Conservation (phyloP, 1,140 invertebrate genomes). For the Drosophila pruinosa region DNA sequence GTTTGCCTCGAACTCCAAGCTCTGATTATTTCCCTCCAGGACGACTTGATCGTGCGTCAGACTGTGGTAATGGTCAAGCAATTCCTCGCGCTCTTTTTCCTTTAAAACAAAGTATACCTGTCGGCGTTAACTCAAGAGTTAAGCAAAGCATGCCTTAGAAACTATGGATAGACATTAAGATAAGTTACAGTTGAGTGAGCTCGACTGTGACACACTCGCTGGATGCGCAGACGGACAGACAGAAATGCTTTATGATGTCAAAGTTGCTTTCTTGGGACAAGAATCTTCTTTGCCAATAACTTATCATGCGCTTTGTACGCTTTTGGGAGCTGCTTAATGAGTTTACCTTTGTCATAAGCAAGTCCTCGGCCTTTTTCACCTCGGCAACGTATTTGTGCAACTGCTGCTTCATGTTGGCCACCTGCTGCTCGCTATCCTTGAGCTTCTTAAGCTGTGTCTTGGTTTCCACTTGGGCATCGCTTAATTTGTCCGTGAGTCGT, state of each 20-base stretch:
- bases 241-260: no score
- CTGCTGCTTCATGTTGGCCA: conserved; percentile 86
- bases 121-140: conserved; percentile 24
- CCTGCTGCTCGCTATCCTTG: conserved; percentile 84
- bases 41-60: conserved; percentile 86
- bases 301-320: neutral
- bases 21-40: conserved; percentile 87
- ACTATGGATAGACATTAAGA: conserved; percentile 24
- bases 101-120: conserved; percentile 76
- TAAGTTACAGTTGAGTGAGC: neutral
- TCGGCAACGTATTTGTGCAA: conserved; percentile 87
- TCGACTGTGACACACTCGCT: neutral
- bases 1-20: conserved; percentile 86
- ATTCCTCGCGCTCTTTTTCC: conserved; percentile 87
- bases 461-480: conserved; percentile 82
- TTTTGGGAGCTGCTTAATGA: neutral
- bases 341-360: conserved; percentile 85
- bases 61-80: conserved; percentile 87
- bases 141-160: conserved; percentile 12
- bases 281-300: no score
- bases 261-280: no score
- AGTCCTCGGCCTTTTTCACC: conserved; percentile 86
- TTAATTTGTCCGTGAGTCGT: conserved; percentile 65
- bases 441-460: conserved; percentile 84
- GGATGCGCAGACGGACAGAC: no score